Percentiles rank a stretch among this genome's conserved stretches.
phyloP scores from a whole-genome alignment of 2,888 invertebrate species.

The Metopia argyrocephala region DNA sequence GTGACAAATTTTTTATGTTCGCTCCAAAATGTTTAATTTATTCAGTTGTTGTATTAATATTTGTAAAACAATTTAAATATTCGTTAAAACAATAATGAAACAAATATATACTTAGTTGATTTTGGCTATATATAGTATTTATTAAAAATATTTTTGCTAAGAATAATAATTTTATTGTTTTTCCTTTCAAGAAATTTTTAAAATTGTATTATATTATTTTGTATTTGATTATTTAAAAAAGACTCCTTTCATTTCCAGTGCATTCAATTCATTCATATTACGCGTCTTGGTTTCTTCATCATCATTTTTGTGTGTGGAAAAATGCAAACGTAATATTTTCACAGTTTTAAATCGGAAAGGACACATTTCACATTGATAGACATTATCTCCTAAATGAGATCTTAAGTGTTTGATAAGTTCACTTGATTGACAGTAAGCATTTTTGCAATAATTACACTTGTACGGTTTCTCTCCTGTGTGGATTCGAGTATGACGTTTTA shows the following conservation, averaged over 20 bases:
- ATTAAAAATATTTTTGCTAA: too few relatives aligned
- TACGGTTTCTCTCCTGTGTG: conserved; percentile 75
- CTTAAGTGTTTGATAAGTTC: conserved; percentile 76
- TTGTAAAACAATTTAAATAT: too few relatives aligned
- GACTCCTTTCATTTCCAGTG: conserved; percentile 51
- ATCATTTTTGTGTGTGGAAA: conserved; percentile 62
- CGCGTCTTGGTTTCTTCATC: conserved; percentile 58
- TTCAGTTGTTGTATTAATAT: too few relatives aligned
- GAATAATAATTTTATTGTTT: neutral
- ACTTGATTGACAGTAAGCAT: conserved; percentile 79
- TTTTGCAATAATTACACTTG: conserved; percentile 80
- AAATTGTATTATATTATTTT: neutral
- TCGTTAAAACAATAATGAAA: too few relatives aligned
- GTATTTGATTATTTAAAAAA: conserved; percentile 39
- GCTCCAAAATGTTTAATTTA: too few relatives aligned
- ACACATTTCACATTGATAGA: conserved; percentile 79
- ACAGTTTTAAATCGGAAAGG: conserved; percentile 61
- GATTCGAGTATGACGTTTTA: conserved; percentile 54
- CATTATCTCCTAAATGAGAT: conserved; percentile 80
- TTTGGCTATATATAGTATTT: too few relatives aligned
- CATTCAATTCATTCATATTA: conserved; percentile 50
- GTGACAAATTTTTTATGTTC: too few relatives aligned
- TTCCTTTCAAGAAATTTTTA: neutral
- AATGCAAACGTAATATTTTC: conserved; percentile 52
- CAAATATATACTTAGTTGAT: too few relatives aligned